A percentile compares a stretch with the other conserved stretches of the same genome.
These are phyloP conservation scores for Paracyclopina nana DNA, from an alignment of 1,140 invertebrate species.

Conservation along the genomic window DNA sequence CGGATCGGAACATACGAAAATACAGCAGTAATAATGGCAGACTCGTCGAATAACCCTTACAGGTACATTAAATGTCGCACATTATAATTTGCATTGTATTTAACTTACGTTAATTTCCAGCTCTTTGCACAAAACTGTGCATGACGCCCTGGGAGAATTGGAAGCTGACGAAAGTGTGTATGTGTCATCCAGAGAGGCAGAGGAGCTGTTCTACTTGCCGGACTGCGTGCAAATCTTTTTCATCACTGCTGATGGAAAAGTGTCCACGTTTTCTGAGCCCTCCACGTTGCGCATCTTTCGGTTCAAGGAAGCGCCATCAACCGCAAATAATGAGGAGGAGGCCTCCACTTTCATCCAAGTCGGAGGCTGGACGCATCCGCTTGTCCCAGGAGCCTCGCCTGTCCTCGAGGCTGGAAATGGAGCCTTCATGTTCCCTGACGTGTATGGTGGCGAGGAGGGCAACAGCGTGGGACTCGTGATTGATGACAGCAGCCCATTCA, in stretches of 20 bases:
- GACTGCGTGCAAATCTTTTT: constrained; percentile 15
- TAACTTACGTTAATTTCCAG: too few relatives aligned
- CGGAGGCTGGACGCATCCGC: constrained; percentile 14
- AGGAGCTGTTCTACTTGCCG: constrained; percentile 7
- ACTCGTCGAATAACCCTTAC: too few relatives aligned
- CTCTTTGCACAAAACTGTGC: too few relatives aligned
- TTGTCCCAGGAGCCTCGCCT: constrained; percentile 11
- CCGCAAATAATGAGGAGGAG: neutral
- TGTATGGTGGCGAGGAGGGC: neutral
- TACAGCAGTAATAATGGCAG: too few relatives aligned
- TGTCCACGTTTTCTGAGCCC: constrained; percentile 13
- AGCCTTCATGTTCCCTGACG: constrained; percentile 14
- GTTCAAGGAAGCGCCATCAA: neutral
- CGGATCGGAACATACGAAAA: too few relatives aligned
- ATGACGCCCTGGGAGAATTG: neutral
- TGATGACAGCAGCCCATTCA: neutral
- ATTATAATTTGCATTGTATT: too few relatives aligned
- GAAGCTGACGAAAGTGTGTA: neutral
- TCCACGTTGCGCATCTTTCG: constrained; percentile 2
- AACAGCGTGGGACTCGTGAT: neutral
- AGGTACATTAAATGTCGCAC: too few relatives aligned
- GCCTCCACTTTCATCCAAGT: constrained; percentile 6
- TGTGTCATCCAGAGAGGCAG: neutral
- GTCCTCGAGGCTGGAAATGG: constrained; percentile 8
- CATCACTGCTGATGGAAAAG: constrained; percentile 6